Evolutionary conservation across 2,113 vertebrate species (phyloP), one percentile per base, ranked within the genome.

Genomic region (Epinephelus moara): DNA sequence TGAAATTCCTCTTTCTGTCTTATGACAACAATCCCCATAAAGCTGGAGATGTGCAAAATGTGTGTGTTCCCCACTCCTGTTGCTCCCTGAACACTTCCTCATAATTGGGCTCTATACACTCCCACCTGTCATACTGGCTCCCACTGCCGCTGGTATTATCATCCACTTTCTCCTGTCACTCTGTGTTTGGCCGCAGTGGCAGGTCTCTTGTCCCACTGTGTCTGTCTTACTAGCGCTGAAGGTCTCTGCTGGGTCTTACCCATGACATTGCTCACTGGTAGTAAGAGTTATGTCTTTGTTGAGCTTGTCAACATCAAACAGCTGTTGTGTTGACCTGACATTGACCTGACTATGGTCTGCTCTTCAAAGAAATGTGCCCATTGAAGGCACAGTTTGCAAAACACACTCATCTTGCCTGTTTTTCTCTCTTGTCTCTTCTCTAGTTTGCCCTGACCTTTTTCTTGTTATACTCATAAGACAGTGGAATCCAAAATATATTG

Each of bases 101-200:
- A 75, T 92, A 87, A 92, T 80, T 84, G 80, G 80, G 53, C 84
- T 85, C 62, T 23, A 70, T 81, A 78, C 68, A 62, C 70, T 53
- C 45, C 87, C 84, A 85, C 85, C 81, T 88, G 85, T 85, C 88
- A 84, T 52, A 72, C 62, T 45, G 84, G 71, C 70, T 79, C 57
- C 56, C 61, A 25, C 52, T 75, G 81, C 79, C 21, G 17, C 75
- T 79, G 75, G 69, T 78, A 61, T 82, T 83, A 75, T 82, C 69
- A 23, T 78, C 85, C 47, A 37, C 70, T 72, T 56, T 50, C 56
- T 81, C 12, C 71, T 81, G 81, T 84, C 92, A 90, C 68, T 86
- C 75, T 66, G 61, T 73, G 75, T 87, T 89, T 64, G 75, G 53
- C n/a, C 37, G 10, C 42, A 71, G 55, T 52, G 63, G 68, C 71